Base-by-base conservation (phyloP, 2,888 invertebrate species). In the Anorthoa munda region DNA sequence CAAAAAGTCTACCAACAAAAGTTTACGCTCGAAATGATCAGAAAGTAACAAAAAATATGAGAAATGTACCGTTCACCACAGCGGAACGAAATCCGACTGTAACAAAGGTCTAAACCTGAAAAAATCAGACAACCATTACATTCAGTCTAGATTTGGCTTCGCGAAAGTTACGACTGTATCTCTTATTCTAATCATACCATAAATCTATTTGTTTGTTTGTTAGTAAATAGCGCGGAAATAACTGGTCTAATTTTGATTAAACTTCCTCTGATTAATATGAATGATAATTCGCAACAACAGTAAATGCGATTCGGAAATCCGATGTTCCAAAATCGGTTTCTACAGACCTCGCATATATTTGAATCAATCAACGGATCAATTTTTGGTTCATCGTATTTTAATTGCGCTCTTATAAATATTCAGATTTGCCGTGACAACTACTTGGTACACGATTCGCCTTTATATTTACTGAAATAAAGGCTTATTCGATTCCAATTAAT, bases 11-110 rank as follows among this genome's bases (percentile, higher is more conserved):
- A 51, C 51, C 55, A 53, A 48, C 66, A 51, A 56, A 56, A 69
- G 13, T 83, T 82, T 70, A 75, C 81, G 85, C 85, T 86, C 68
- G 75, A 70, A 70, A 77, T 79, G 66, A 83, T 79, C 72, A 48
- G 83, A 83, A 84, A 85, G 86, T 82, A 75, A 79, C 75, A 81
- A 85, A 86, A 81, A 85, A 69, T 56, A 75, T 70, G 64, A 79
- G 69, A 83, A 81, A 75, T 76, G 71, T 72, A 70, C 82, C 75
- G 77, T 72, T 79, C 65, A 64, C 61, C 55, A 56, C 48, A 23
- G 53, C 68, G 72, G 68, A 67, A 77, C 70, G 26, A 45, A 71
- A 72, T 78, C 70, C 48, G 63, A 63, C 73, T 72, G 26, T 63
- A 76, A 69, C 82, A 60, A 70, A 72, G 75, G 70, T 77, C 61